Evolutionary conservation across 2,113 vertebrate genomes (phyloP).

Genomic region (Ibidorhyncha struthersii): DNA sequence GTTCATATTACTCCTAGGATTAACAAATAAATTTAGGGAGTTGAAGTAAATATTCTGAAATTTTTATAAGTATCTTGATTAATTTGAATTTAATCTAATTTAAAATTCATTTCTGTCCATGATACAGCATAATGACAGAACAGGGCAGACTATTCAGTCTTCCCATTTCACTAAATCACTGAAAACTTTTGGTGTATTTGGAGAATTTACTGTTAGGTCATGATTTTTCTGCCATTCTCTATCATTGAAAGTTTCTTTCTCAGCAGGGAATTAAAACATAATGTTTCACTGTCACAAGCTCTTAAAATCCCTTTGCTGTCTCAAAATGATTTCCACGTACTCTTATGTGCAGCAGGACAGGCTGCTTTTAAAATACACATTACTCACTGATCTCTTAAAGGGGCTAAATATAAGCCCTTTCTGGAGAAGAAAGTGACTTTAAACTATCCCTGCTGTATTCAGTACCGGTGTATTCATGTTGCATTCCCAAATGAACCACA

Average conservation of each 20-base stretch:
- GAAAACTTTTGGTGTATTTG: neutral
- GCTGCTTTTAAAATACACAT: neutral
- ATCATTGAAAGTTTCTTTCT: neutral
- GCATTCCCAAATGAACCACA: neutral
- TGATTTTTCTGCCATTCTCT: neutral
- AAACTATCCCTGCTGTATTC: neutral
- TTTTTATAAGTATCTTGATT: neutral
- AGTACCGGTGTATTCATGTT: fast-evolving
- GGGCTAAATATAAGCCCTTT: neutral
- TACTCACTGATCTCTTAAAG: neutral
- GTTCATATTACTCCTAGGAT: neutral
- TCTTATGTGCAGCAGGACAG: neutral
- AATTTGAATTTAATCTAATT: neutral
- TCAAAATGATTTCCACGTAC: neutral
- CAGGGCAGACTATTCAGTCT: neutral
- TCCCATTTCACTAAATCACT: neutral
- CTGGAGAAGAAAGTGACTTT: neutral
- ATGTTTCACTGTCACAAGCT: neutral
- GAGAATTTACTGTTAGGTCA: neutral
- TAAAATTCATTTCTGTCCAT: neutral
- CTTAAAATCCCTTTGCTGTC: neutral
- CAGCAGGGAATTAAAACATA: neutral
- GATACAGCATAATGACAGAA: neutral
- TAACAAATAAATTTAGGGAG: neutral
- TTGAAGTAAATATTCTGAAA: slow-evolving; percentile 1